Percentiles rank a stretch among this genome's conserved stretches.
phyloP scores from a whole-genome alignment of 2,888 invertebrate species.

The Neuroscelio doddi region DNA sequence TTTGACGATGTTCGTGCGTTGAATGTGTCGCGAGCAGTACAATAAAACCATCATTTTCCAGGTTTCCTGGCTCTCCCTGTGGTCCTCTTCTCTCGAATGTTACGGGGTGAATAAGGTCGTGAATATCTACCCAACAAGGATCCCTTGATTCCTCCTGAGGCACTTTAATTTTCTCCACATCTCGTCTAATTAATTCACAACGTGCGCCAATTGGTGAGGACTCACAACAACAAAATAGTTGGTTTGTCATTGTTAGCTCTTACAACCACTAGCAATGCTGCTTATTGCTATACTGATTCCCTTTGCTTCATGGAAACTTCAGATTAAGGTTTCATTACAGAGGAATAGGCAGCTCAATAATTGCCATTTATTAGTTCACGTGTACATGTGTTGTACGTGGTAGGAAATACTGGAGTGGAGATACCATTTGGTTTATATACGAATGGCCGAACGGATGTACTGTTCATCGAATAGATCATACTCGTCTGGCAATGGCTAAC shows the following conservation, averaged over 20 bases:
- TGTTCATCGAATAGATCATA: conserved; percentile 36
- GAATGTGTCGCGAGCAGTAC: conserved; percentile 18
- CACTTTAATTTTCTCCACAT: conserved; percentile 5
- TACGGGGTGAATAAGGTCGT: conserved; percentile 31
- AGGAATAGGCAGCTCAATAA: conserved; percentile 51
- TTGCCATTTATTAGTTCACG: conserved; percentile 46
- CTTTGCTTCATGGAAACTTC: conserved; percentile 45
- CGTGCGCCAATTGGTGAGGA: conserved; percentile 40
- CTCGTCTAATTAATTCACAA: conserved; percentile 48
- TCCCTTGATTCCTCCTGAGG: conserved; percentile 52
- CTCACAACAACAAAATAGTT: conserved; percentile 1
- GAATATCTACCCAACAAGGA: conserved; percentile 45
- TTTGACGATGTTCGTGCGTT: conserved; percentile 8
- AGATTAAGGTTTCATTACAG: conserved; percentile 53
- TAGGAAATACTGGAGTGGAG: conserved; percentile 13
- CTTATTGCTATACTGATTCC: conserved; percentile 24
- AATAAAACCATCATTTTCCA: conserved; percentile 34
- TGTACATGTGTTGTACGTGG: conserved; percentile 4
- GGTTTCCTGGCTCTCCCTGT: too few relatives aligned
- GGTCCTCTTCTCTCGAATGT: conserved; percentile 15
- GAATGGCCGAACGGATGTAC: conserved; percentile 20
- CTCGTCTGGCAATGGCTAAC: conserved; percentile 26
- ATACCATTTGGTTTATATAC: conserved; percentile 14
- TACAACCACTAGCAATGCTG: conserved; percentile 23
- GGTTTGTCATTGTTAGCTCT: conserved; percentile 11